Evolutionary conservation across 1,140 invertebrate genomes (phyloP).

Genomic region (Ganaspis sp.): DNA sequence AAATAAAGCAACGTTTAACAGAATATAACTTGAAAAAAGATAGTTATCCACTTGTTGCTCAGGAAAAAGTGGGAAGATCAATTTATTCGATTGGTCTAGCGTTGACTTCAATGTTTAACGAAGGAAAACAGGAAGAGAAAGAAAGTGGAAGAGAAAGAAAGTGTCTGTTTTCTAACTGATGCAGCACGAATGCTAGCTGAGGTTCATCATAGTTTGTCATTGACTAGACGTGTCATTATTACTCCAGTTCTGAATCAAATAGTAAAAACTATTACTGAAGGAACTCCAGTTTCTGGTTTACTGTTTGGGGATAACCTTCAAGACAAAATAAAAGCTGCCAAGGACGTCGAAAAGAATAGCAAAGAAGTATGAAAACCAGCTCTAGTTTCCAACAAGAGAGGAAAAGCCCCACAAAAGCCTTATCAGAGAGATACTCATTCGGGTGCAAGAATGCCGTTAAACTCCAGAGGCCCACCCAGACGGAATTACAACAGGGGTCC

Average conservation of each 20-base stretch:
- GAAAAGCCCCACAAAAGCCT: background rate
- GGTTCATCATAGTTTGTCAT: background rate
- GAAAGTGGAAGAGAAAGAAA: background rate
- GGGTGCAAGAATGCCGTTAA: too few species aligned
- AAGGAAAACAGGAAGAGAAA: background rate
- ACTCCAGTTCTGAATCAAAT: too few species aligned
- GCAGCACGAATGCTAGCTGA: conserved; percentile 38
- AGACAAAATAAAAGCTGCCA: background rate
- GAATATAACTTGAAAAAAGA: background rate
- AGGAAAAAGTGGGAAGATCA: background rate
- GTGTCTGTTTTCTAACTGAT: conserved; percentile 20
- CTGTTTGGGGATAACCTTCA: background rate
- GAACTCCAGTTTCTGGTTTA: too few species aligned
- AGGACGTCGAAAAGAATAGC: background rate
- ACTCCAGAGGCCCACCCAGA: too few species aligned
- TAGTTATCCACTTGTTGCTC: background rate
- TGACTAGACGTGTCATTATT: too few species aligned
- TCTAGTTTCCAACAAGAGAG: background rate
- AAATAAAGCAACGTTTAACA: background rate
- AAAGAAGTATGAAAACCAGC: background rate
- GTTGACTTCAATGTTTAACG: background rate
- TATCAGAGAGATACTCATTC: too few species aligned
- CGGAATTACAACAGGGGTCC: background rate
- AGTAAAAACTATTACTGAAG: too few species aligned
- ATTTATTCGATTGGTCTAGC: background rate